These are phyloP conservation scores for Embiotoca jacksoni DNA, from an alignment of 2,113 vertebrate species.

Conservation along the genomic window DNA sequence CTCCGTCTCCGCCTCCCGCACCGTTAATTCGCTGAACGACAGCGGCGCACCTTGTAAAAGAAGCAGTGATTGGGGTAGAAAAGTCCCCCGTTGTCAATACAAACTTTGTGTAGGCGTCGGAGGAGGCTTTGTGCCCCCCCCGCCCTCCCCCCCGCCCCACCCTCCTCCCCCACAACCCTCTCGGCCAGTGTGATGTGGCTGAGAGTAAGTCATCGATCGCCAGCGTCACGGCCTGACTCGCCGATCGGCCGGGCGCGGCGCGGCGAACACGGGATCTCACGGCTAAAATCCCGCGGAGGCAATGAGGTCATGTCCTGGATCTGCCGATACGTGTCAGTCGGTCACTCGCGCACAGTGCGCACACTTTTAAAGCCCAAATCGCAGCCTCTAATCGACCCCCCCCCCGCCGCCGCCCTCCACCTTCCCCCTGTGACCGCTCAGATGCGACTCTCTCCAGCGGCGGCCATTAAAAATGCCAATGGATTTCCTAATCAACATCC, in stretches of 20 bases:
- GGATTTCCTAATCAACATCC: slow-evolving; percentile 61
- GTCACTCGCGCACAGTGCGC: background rate
- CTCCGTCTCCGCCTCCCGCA: slow-evolving; percentile 1
- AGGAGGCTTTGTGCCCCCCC: slow-evolving; percentile 53
- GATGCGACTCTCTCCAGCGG: slow-evolving; percentile 32
- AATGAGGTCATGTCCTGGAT: slow-evolving; percentile 46
- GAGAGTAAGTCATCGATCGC: slow-evolving; percentile 63
- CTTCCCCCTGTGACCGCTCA: no score
- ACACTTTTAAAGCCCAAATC: background rate
- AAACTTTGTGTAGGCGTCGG: slow-evolving; percentile 66
- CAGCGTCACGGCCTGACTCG: slow-evolving; percentile 33
- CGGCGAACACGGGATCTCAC: slow-evolving; percentile 30
- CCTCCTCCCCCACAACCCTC: slow-evolving; percentile 30
- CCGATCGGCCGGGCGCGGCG: slow-evolving; percentile 52
- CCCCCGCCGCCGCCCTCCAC: no score
- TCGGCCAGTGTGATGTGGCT: slow-evolving; percentile 42
- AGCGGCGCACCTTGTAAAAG: slow-evolving; percentile 54
- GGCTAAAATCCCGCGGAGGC: slow-evolving; percentile 47
- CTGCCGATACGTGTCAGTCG: slow-evolving; percentile 48
- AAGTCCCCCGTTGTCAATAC: slow-evolving; percentile 50
- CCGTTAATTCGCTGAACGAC: slow-evolving; percentile 58
- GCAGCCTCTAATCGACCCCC: background rate
- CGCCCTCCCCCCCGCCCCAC: no score
- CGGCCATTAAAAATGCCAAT: slow-evolving; percentile 61
- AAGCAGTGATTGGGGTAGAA: slow-evolving; percentile 62